Conservation (phyloP, 2,888 invertebrate genomes). For the Drosophila anomalata region DNA sequence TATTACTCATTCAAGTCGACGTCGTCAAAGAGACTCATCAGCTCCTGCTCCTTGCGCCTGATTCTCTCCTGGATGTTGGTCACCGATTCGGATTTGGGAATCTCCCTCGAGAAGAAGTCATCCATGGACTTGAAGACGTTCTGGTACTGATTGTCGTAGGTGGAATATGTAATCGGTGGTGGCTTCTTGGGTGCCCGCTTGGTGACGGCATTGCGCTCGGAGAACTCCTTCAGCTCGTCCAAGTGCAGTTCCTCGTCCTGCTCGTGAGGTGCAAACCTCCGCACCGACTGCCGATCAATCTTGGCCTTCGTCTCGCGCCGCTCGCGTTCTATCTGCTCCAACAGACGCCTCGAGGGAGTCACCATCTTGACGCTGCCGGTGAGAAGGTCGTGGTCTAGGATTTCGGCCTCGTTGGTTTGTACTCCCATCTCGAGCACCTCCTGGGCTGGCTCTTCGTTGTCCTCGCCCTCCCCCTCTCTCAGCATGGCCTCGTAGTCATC, state of each 20-base stretch:
- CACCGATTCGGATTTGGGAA: constrained; percentile 73
- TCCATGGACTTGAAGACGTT: constrained; percentile 76
- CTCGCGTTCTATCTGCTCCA: constrained; percentile 61
- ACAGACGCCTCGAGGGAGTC: constrained; percentile 64
- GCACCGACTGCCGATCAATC: constrained; percentile 46
- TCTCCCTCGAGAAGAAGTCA: constrained; percentile 65
- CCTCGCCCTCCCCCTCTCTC: not conserved
- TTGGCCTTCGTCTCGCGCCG: constrained; percentile 50
- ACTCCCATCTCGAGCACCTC: constrained; percentile 54
- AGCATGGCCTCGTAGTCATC: not conserved
- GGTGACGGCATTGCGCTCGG: constrained; percentile 71
- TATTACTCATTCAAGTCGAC: constrained; percentile 46
- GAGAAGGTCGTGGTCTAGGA: constrained; percentile 67
- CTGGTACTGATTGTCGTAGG: constrained; percentile 52
- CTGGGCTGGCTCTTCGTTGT: not conserved
- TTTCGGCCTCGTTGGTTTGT: constrained; percentile 77
- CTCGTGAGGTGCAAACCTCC: constrained; percentile 70
- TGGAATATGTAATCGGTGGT: constrained; percentile 21
- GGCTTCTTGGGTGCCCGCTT: constrained; percentile 55
- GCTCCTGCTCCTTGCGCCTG: constrained; percentile 76
- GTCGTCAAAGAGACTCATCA: constrained; percentile 74
- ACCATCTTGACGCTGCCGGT: constrained; percentile 70
- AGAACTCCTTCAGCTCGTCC: constrained; percentile 76
- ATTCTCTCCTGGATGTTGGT: constrained; percentile 73
- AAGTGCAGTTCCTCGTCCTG: constrained; percentile 76